phyloP scores from a whole-genome alignment of 2,888 invertebrate genomes.

The Cheilosia grossa region DNA sequence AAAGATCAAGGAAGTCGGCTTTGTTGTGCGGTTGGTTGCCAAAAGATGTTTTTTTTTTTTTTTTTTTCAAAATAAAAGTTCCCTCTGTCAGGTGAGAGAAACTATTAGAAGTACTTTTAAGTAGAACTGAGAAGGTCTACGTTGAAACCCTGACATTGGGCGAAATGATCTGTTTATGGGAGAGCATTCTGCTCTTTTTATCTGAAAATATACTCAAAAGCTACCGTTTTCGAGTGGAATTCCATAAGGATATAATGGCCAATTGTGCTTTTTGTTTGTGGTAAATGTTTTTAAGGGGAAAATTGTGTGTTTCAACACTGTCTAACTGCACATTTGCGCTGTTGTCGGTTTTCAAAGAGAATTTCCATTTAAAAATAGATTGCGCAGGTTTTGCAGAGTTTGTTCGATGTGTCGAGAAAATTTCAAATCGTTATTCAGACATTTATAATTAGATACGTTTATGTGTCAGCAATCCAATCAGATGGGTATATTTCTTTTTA shows the following conservation, averaged over 20 bases:
- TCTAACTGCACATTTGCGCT: constrained; percentile 35
- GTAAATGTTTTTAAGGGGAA: constrained; percentile 8
- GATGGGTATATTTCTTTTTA: constrained; percentile 21
- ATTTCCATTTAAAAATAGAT: constrained; percentile 41
- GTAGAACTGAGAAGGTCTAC: constrained; percentile 3
- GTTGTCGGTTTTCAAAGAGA: constrained; percentile 51
- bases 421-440: constrained; percentile 45
- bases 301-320: not conserved
- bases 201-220: not conserved
- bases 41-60: constrained; percentile 14
- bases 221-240: constrained; percentile 21
- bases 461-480: constrained; percentile 39
- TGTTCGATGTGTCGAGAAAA: constrained; percentile 35
- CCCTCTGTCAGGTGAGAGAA: constrained; percentile 38
- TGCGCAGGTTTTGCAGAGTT: constrained; percentile 48
- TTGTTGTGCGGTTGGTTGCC: constrained; percentile 60
- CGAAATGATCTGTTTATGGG: constrained; percentile 11
- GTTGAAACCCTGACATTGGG: constrained; percentile 60
- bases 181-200: not conserved
- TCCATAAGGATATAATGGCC: constrained; percentile 6
- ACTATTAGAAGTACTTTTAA: constrained; percentile 14
- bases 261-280: constrained; percentile 9
- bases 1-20: constrained; percentile 50
- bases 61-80: constrained; percentile 19
- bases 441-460: constrained; percentile 52